Percentiles rank a stretch among this genome's conserved stretches.
Conservation (phyloP, 2,888 invertebrate genomes). For the Archaeoteleia sp. region DNA sequence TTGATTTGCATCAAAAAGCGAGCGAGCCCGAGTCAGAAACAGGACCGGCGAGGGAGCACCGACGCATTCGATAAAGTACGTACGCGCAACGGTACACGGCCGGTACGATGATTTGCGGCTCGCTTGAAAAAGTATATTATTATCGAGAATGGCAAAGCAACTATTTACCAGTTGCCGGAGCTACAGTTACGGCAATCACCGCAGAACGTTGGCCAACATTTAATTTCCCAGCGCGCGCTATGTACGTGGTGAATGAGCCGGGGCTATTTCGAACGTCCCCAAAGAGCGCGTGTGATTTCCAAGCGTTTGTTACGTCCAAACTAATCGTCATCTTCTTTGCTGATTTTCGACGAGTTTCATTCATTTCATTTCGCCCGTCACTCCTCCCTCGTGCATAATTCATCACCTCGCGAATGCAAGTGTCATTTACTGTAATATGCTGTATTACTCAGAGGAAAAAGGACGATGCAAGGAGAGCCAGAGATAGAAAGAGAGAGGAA, state of each 20-base stretch:
- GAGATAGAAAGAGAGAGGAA: too few species aligned
- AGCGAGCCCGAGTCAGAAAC: constrained; percentile 9
- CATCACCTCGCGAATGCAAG: constrained; percentile 22
- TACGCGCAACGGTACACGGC: constrained; percentile 13
- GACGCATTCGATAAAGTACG: constrained; percentile 14
- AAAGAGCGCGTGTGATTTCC: constrained; percentile 21
- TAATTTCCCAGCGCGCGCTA: constrained; percentile 43
- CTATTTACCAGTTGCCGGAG: constrained; percentile 26
- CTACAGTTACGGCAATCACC: constrained; percentile 38
- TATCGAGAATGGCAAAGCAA: constrained; percentile 15
- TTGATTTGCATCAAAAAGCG: constrained; percentile 45
- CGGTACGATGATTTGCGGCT: constrained; percentile 8
- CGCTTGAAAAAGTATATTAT: constrained; percentile 20
- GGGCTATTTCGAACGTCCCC: constrained; percentile 19
- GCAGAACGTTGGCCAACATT: constrained; percentile 19
- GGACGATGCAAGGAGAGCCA: too few species aligned
- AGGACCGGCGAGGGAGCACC: not conserved
- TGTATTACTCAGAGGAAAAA: too few species aligned
- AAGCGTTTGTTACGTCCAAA: constrained; percentile 4
- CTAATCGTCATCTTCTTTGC: constrained; percentile 38
- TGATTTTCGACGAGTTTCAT: constrained; percentile 35
- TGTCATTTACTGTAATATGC: constrained; percentile 5
- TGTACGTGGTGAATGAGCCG: constrained; percentile 11
- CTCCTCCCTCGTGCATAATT: constrained; percentile 27
- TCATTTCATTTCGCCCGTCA: constrained; percentile 15